Conservation (phyloP, 2,113 vertebrate species). For the Dicerorhinus sumatrensis region DNA sequence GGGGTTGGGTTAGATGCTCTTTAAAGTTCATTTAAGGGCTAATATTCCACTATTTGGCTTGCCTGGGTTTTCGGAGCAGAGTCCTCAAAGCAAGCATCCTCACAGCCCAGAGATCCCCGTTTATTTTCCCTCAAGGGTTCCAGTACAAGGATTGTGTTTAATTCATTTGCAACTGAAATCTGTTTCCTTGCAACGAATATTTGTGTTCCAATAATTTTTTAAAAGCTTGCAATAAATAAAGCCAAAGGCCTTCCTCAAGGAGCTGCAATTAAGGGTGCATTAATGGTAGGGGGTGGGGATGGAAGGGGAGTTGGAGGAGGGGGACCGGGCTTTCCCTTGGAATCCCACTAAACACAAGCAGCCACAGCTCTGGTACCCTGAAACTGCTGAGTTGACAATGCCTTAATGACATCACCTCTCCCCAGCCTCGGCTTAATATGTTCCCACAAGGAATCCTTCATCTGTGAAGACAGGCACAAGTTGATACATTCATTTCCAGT, state of each 20-base stretch:
- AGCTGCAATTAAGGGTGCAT: conserved; percentile 79
- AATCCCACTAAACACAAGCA: conserved; percentile 75
- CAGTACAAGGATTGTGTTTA: neutral
- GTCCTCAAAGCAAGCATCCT: neutral
- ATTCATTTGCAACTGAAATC: conserved; percentile 62
- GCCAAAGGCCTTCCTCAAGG: conserved; percentile 81
- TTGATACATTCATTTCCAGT: neutral
- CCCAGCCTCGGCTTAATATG: conserved; percentile 64
- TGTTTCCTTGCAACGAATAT: conserved; percentile 75
- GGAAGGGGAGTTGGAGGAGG: neutral
- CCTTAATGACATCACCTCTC: conserved; percentile 36
- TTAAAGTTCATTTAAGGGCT: neutral
- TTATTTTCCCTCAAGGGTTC: neutral
- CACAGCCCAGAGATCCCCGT: neutral
- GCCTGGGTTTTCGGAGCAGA: neutral
- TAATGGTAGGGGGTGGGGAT: neutral
- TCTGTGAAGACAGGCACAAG: neutral
- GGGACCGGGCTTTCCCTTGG: conserved; percentile 61
- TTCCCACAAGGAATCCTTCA: conserved; percentile 30
- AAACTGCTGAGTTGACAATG: conserved; percentile 62
- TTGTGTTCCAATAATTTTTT: conserved; percentile 81
- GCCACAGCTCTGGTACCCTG: conserved; percentile 49
- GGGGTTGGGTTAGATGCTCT: neutral
- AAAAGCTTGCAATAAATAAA: conserved; percentile 82
- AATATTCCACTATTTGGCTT: neutral